phyloP scores from a whole-genome alignment of 2,113 vertebrate genomes.

The Recurvirostra avosetta region DNA sequence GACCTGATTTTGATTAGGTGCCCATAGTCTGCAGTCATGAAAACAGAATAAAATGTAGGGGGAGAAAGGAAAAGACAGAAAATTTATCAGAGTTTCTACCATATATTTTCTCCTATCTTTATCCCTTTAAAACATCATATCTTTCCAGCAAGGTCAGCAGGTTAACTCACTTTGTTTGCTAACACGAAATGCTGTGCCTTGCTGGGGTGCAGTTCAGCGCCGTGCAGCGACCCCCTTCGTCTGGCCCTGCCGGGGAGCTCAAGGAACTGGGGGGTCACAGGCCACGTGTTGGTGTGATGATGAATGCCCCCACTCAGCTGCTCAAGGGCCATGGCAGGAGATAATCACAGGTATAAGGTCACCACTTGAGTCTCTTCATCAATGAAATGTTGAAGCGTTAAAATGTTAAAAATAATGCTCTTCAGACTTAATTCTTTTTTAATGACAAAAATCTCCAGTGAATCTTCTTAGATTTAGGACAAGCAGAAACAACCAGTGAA shows the following conservation, averaged over 20 bases:
- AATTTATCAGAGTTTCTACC: not conserved
- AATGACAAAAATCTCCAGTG: not conserved
- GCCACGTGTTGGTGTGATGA: not conserved
- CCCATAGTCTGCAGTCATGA: not conserved
- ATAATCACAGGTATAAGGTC: not conserved
- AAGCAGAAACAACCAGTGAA: not conserved
- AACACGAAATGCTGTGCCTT: not conserved
- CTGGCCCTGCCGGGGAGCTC: not conserved
- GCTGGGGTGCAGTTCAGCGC: not conserved
- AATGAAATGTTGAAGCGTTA: not conserved
- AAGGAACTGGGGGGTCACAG: not conserved
- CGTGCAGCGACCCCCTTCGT: not conserved
- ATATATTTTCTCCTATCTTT: not conserved
- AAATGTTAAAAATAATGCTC: not conserved
- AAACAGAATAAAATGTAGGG: not conserved
- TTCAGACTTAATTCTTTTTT: not conserved
- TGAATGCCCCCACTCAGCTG: not conserved
- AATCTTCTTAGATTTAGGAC: not conserved
- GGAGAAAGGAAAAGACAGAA: not conserved
- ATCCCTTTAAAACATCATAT: not conserved
- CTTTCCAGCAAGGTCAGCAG: not conserved
- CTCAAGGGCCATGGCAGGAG: not conserved
- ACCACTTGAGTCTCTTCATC: not conserved
- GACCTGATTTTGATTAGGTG: not conserved
- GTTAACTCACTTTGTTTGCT: not conserved